Conservation (phyloP, 2,888 invertebrate genomes). For the Philhelius pedissequus region DNA sequence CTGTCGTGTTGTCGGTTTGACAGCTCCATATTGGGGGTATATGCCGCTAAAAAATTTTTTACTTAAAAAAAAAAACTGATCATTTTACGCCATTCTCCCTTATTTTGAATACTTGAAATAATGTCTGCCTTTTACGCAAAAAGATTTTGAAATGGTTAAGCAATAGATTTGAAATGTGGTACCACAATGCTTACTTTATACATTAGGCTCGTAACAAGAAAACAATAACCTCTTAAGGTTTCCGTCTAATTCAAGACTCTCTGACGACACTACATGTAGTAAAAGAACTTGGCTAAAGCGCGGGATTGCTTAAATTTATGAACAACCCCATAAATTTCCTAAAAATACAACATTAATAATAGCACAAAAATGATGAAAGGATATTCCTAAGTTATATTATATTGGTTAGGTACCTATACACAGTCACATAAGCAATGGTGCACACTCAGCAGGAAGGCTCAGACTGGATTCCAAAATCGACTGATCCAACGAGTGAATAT, state of each 20-base stretch:
- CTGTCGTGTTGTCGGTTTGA: no score
- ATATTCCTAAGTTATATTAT: constrained; percentile 33
- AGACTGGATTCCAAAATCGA: constrained; percentile 43
- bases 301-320: constrained; percentile 50
- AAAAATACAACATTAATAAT: constrained; percentile 49
- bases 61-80: no score
- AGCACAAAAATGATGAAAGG: constrained; percentile 47
- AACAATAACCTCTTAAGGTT: constrained; percentile 49
- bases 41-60: no score
- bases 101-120: background rate
- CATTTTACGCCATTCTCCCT: constrained; percentile 2
- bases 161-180: constrained; percentile 44
- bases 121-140: background rate
- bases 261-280: background rate
- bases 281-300: background rate
- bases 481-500: constrained; percentile 50
- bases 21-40: no score
- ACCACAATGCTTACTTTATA: constrained; percentile 2
- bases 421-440: background rate
- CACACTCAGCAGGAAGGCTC: background rate
- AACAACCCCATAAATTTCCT: constrained; percentile 58
- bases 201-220: constrained; percentile 40
- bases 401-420: background rate
- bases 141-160: constrained; percentile 40
- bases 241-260: constrained; percentile 11